Conservation (phyloP, 2,888 invertebrate genomes). For the Ferrisia virgata region DNA sequence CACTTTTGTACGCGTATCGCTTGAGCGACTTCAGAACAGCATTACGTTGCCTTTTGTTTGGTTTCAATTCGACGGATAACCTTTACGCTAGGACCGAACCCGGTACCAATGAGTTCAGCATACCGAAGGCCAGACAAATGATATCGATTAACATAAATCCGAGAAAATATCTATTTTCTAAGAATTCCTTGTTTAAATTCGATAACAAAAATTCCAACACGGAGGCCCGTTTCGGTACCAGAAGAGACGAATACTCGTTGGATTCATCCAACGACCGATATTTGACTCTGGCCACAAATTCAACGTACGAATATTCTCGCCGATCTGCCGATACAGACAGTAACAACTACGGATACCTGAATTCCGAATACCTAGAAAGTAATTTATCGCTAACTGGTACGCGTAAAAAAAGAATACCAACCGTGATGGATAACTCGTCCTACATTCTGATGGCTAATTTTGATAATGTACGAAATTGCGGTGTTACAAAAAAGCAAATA, state of each 20-base stretch:
- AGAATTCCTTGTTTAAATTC: conserved; percentile 30
- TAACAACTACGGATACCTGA: conserved; percentile 18
- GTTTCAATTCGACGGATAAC: conserved; percentile 37
- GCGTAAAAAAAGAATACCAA: not conserved
- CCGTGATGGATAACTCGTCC: not conserved
- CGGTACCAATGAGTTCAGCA: not conserved
- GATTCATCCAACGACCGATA: not conserved
- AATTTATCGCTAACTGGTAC: not conserved
- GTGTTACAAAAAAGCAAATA: not conserved
- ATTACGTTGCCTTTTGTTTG: conserved; percentile 47
- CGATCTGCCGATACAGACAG: not conserved
- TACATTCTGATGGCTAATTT: conserved; percentile 29
- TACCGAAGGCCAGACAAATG: not conserved
- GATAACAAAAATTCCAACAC: not conserved
- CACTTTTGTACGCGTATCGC: conserved; percentile 88
- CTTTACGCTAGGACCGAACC: not conserved
- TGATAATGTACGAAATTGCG: not conserved
- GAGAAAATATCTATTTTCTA: not conserved
- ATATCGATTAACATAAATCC: conserved; percentile 33
- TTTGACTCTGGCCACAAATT: not conserved
- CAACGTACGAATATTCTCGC: not conserved
- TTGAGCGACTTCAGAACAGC: conserved; percentile 58
- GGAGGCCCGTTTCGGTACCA: not conserved
- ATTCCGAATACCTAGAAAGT: conserved; percentile 20
- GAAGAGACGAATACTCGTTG: not conserved